Percentiles rank a stretch among this genome's conserved stretches.
Evolutionary conservation across 2,797 vertebrate genomes (phyloP).

Genomic region (Pangasius djambal): DNA sequence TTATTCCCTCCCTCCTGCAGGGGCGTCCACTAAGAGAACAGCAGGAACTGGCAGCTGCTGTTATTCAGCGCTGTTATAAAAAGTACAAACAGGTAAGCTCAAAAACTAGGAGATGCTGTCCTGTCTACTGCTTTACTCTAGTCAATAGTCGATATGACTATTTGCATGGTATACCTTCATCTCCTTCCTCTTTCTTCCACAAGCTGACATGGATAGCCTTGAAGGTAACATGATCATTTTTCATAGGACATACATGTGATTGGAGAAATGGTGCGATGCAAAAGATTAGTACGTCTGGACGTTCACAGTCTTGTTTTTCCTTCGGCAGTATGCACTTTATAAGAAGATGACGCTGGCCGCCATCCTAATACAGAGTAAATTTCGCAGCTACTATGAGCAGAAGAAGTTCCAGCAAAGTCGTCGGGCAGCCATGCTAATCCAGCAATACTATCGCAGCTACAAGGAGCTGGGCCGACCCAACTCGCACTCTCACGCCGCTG

Average conservation of each 20-base stretch:
- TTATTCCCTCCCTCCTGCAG: constrained; percentile 53
- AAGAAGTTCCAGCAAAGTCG: constrained; percentile 98
- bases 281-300: not conserved
- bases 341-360: constrained; percentile 99
- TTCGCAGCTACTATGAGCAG: constrained; percentile 98
- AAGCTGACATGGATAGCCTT: constrained; percentile 96
- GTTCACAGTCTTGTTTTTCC: constrained; percentile 58
- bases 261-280: not conserved
- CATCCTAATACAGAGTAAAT: constrained; percentile 99
- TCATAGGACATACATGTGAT: not conserved
- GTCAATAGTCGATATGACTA: not conserved
- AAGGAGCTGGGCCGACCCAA: constrained; percentile 88
- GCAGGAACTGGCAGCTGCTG: constrained; percentile 93
- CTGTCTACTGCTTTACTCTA: constrained; percentile 6
- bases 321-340: constrained; percentile 98
- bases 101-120: not conserved
- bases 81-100: constrained; percentile 96
- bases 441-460: constrained; percentile 98
- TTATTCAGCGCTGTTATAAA: constrained; percentile 98
- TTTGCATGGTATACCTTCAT: constrained; percentile 22
- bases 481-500: constrained; percentile 77
- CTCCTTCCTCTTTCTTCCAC: constrained; percentile 76
- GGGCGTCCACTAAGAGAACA: constrained; percentile 89
- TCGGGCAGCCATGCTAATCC: constrained; percentile 95
- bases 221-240: constrained; percentile 80